A percentile compares a stretch with the other conserved stretches of the same genome.
Conservation (phyloP, 2,888 invertebrate genomes). For the Caenorhabditis macrosperma region DNA sequence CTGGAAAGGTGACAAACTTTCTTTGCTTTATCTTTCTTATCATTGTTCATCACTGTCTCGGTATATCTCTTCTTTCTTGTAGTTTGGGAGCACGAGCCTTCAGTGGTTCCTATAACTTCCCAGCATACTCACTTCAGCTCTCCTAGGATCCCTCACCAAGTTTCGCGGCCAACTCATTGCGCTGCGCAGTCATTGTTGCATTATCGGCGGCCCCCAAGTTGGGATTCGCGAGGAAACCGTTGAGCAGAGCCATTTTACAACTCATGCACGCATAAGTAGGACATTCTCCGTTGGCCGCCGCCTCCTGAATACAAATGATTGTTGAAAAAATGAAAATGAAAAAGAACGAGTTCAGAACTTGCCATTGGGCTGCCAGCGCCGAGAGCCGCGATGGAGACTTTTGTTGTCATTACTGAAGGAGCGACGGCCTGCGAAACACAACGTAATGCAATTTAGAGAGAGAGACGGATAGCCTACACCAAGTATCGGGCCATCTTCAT, state of each 20-base stretch:
- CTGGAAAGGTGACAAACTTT: not conserved
- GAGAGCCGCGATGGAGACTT: constrained; percentile 38
- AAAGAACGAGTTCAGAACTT: constrained; percentile 27
- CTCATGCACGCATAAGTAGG: constrained; percentile 59
- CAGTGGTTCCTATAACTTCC: constrained; percentile 43
- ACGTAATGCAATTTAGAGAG: not conserved
- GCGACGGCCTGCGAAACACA: not conserved
- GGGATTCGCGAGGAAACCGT: constrained; percentile 59
- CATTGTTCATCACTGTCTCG: constrained; percentile 8
- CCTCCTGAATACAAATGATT: too few species aligned
- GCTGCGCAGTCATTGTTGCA: constrained; percentile 43
- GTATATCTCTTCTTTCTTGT: constrained; percentile 20
- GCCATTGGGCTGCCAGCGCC: constrained; percentile 42
- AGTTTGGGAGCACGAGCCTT: constrained; percentile 32
- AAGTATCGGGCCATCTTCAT: not conserved
- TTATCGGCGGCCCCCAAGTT: constrained; percentile 41
- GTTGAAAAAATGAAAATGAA: too few species aligned
- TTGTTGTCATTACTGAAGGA: constrained; percentile 41
- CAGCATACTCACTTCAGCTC: not conserved
- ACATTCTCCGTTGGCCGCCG: constrained; percentile 43
- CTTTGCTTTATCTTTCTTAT: too few species aligned
- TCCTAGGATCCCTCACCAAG: constrained; percentile 11
- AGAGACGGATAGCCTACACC: not conserved
- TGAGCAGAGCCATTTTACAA: constrained; percentile 66
- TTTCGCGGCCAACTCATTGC: constrained; percentile 31